Evolutionary conservation across 2,797 vertebrate species (phyloP), one percentile per base, ranked within the genome.

Genomic region (Oryzias dopingdopingensis): DNA sequence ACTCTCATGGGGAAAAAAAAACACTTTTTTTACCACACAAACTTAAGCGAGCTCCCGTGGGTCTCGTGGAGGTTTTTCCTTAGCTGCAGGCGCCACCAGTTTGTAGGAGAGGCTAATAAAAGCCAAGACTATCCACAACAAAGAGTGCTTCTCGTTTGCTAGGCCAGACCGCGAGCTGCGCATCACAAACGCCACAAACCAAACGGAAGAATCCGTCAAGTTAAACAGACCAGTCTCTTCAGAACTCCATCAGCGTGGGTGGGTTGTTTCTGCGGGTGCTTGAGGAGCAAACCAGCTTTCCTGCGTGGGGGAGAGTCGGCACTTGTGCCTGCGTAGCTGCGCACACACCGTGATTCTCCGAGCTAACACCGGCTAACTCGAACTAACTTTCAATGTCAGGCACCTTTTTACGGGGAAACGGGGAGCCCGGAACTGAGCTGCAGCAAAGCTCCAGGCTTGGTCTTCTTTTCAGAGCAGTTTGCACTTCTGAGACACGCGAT

Each of bases 241-340:
- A 1, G 1, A 43, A 3, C 7, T 37, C 4, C 1, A 42, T 10
- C 22, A 12, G 2, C 18, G 4, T 3, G 1, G 6, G 32, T 1
- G 3, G 4, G 16, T 1, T 1, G 16, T 18, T 37, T 48, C 46
- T 15, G 2, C 13, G 2, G 45, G 49, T 1, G 17, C 14, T 46
- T 71, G 56, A 71, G 59, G 79, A 82, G 52, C 65, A 58, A 57
- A 79, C 66, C 40, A 55, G 65, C 76, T 80, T 80, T 78, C 79
- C 83, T 85, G 83, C 23, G 56, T 53, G 72, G 67, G 70, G 59
- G 72, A 75, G 61, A 79, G 60, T 54, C 64, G 20, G 50, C 18
- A 40, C 59, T 58, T 62, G 74, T 73, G 67, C 76, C 77, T 66
- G 69, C 70, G 73, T 70, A 67, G 78, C 83, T 82, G 80, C 79